Evolutionary conservation across 2,797 vertebrate species (phyloP).

Genomic region (Catamblyrhynchus diadema): DNA sequence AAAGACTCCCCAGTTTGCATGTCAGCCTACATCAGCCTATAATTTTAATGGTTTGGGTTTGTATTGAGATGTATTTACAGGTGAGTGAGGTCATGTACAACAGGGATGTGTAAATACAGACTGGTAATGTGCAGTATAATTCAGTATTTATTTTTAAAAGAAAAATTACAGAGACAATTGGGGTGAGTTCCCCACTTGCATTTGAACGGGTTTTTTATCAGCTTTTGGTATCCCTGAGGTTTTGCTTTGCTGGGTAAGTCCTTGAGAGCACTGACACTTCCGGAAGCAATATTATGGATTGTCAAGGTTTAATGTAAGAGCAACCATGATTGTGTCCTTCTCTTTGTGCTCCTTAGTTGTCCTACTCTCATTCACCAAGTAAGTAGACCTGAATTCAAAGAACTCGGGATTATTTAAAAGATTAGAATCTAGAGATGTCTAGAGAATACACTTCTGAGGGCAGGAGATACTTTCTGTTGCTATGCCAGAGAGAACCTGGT

Average conservation of each 20-base stretch:
- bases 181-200: background rate
- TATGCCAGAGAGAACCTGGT: background rate
- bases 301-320: background rate
- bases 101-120: background rate
- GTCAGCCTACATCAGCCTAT: background rate
- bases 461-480: background rate
- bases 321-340: background rate
- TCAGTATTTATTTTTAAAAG: background rate
- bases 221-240: background rate
- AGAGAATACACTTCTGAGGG: background rate
- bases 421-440: background rate
- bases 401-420: background rate
- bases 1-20: fast-evolving
- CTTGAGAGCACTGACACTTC: background rate
- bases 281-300: background rate
- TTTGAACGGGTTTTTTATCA: background rate
- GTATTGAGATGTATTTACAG: background rate
- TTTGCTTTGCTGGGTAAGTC: background rate
- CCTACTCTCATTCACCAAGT: background rate
- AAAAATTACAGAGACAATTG: background rate
- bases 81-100: background rate
- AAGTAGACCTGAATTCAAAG: background rate
- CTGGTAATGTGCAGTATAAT: background rate
- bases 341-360: background rate
- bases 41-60: background rate